Conservation (phyloP, 2,113 vertebrate genomes). For the Pelecanus crispus region DNA sequence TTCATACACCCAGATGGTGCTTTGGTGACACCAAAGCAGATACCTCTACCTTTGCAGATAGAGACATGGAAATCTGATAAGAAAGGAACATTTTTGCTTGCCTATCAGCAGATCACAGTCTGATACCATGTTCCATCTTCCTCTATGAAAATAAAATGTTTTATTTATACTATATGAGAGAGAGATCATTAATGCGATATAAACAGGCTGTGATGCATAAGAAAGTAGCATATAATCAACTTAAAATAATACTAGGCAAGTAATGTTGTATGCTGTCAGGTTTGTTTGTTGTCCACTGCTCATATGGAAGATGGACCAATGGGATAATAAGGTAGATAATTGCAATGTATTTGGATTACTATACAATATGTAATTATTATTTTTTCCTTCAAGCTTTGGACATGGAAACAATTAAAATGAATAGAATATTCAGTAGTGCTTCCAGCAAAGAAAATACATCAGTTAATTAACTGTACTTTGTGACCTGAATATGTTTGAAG, state of each 20-base stretch:
- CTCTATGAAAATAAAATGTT: not conserved
- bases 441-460: slow-evolving; percentile 17
- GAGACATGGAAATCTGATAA: not conserved
- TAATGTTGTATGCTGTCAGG: not conserved
- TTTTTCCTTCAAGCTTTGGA: not conserved
- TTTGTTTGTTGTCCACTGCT: not conserved
- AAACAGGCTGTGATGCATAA: not conserved
- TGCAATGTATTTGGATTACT: not conserved
- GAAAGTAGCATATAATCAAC: not conserved
- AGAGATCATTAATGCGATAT: not conserved
- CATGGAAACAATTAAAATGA: not conserved
- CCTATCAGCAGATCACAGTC: not conserved
- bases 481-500: slow-evolving; percentile 24
- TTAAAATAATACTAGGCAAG: not conserved
- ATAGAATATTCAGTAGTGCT: slow-evolving; percentile 14
- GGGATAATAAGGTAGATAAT: not conserved
- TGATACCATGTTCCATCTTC: not conserved
- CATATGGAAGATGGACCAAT: not conserved
- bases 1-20: not conserved
- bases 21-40: not conserved
- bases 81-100: not conserved
- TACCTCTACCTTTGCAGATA: not conserved
- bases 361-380: not conserved
- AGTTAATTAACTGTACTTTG: slow-evolving; percentile 40
- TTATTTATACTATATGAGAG: not conserved